Base-by-base conservation (phyloP, 2,113 vertebrate species). In the Trachemys scripta region DNA sequence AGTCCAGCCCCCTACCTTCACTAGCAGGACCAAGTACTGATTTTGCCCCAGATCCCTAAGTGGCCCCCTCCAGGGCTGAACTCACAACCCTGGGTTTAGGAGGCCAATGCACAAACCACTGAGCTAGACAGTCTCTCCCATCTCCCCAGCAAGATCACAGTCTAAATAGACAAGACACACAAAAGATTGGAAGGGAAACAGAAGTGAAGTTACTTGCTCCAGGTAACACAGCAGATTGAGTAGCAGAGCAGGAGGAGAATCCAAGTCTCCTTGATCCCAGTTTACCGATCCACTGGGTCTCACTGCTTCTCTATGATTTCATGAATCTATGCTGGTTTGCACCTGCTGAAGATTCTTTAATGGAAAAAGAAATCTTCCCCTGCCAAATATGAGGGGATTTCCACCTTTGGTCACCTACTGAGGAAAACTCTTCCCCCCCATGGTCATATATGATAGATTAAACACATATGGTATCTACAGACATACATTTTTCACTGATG, bases 401-500 rank as follows among this genome's bases (percentile, higher is more conserved):
- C 19, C 65, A 72, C 19, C 65, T 72, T n/a, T 72, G 65, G 8
- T 13, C 7, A 47, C 24, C 27, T 27, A 8, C 22, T 13, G 25
- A 42, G n/a, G 69, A 42, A 69, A 75, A 42, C 8, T 20, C n/a
- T 10, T 45, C 4, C 3, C 22, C 42, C 38, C 42, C 24, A 25
- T 24, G 24, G 12, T 45, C 42, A 76, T 14, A 24, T 76, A 42
- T 45, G 75, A 45, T 45, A 13, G 20, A 76, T 76, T 75, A 27
- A 76, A 76, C 24, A 25, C 75, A 47, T 6, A 8, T 1, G 12
- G 75, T 16, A 47, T 45, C 75, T 76, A 45, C 38, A 27, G 38
- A 2, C 24, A 45, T 53, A 24, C 47, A 38, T 42, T 42, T 24
- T 2, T 9, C 27, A 65, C 11, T 0, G 0, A 29, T 0, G 27